A percentile compares a stretch with the other conserved stretches of the same genome.
Conservation (phyloP, 2,888 invertebrate genomes). For the Stegana nigrithorax region DNA sequence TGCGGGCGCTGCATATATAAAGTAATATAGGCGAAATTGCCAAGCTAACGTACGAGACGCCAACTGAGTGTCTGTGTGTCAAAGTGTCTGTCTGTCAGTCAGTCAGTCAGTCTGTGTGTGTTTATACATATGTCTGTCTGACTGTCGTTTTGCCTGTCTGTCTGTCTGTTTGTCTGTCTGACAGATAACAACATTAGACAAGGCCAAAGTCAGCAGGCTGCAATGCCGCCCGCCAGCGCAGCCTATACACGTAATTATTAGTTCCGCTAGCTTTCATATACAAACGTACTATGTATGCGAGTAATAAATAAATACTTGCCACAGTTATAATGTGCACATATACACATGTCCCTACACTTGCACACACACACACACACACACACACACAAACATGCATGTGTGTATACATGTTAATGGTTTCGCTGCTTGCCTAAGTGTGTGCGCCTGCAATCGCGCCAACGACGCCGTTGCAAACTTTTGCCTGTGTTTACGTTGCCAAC, state of each 20-base stretch:
- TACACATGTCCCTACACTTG: not conserved
- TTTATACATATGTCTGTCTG: too few relatives aligned
- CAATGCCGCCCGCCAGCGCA: not conserved
- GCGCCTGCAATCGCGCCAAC: slow-evolving; percentile 9
- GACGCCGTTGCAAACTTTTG: slow-evolving; percentile 2
- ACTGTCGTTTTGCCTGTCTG: not conserved
- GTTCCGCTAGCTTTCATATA: slow-evolving; percentile 11
- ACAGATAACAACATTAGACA: slow-evolving; percentile 9
- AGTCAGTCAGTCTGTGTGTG: too few relatives aligned
- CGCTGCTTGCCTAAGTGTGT: not conserved
- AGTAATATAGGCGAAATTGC: too few relatives aligned
- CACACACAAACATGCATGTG: not conserved
- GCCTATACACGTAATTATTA: slow-evolving; percentile 9
- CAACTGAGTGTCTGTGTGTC: too few relatives aligned
- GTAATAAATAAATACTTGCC: not conserved
- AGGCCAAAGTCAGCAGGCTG: slow-evolving; percentile 9
- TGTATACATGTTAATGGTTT: not conserved
- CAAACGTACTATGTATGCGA: too few relatives aligned
- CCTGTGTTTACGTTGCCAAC: slow-evolving; percentile 31
- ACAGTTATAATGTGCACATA: not conserved
- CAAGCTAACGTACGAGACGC: too few relatives aligned
- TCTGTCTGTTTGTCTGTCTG: not conserved
- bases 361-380: too few relatives aligned
- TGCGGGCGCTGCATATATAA: too few relatives aligned
- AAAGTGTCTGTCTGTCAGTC: too few relatives aligned